phyloP scores from a whole-genome alignment of 2,797 vertebrate genomes.

The Dallia pectoralis region DNA sequence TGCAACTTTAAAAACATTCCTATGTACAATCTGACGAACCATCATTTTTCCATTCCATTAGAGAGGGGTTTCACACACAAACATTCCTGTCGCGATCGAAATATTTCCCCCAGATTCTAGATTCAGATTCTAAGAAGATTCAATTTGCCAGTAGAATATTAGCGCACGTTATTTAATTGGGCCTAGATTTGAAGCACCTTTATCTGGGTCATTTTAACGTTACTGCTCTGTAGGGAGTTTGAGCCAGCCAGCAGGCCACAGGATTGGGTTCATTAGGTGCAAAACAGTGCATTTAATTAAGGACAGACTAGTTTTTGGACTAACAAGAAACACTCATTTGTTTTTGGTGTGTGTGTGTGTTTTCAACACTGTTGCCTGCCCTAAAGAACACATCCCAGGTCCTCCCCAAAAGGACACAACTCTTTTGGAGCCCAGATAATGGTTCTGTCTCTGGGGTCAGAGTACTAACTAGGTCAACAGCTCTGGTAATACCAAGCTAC shows the following conservation, averaged over 20 bases:
- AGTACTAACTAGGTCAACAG: conserved; percentile 61
- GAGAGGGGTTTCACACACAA: not conserved
- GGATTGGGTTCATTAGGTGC: not conserved
- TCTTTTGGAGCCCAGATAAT: conserved; percentile 49
- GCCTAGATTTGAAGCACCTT: conserved; percentile 37
- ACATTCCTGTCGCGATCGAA: not conserved
- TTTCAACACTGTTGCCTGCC: not conserved
- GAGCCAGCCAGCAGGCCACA: not conserved
- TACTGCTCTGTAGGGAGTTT: conserved; percentile 22
- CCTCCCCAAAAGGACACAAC: conserved; percentile 62
- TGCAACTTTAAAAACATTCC: conserved; percentile 10
- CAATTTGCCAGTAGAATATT: not conserved
- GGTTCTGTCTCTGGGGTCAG: conserved; percentile 47
- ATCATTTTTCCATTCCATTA: conserved; percentile 8
- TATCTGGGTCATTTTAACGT: conserved; percentile 40
- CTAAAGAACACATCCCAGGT: conserved; percentile 34
- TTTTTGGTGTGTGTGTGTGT: not conserved
- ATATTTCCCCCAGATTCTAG: no score
- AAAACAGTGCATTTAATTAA: not conserved
- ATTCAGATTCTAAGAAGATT: conserved; percentile 10
- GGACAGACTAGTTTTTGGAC: no score
- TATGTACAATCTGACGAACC: not conserved
- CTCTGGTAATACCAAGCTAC: conserved; percentile 49
- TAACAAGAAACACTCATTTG: no score
- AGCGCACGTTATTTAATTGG: not conserved